Percentiles rank a stretch among this genome's conserved stretches.
Evolutionary conservation across 1,140 invertebrate species (phyloP).

Genomic region (Drosophila repleta): DNA sequence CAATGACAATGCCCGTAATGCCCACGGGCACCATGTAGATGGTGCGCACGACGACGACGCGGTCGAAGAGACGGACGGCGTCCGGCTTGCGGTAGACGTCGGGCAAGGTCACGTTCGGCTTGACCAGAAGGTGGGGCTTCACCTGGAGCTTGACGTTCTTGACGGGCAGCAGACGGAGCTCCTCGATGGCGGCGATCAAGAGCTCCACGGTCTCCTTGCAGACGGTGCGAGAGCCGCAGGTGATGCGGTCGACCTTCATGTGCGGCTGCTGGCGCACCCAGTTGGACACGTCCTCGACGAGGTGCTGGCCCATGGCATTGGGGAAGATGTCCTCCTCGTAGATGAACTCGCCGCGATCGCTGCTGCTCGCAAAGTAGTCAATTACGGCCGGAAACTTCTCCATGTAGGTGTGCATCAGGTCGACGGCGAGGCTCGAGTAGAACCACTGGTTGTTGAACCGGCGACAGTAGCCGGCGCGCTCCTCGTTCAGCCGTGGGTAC

Average conservation of each 20-base stretch:
- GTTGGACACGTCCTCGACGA: constrained; percentile 86
- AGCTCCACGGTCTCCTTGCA: constrained; percentile 88
- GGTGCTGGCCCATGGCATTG: constrained; percentile 68
- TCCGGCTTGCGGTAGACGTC: constrained; percentile 67
- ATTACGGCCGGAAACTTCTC: constrained; percentile 90
- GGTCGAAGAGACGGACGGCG: constrained; percentile 91
- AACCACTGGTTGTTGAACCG: constrained; percentile 90
- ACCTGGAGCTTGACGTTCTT: constrained; percentile 89
- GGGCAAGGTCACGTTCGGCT: constrained; percentile 84
- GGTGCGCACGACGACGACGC: constrained; percentile 91
- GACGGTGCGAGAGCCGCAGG: constrained; percentile 88
- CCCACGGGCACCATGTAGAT: constrained; percentile 91
- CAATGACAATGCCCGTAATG: constrained; percentile 92
- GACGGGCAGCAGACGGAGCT: constrained; percentile 83
- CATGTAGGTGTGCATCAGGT: constrained; percentile 88
- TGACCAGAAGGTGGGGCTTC: constrained; percentile 91
- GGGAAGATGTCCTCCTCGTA: constrained; percentile 88
- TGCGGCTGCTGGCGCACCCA: constrained; percentile 91
- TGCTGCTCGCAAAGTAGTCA: constrained; percentile 84
- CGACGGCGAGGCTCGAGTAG: constrained; percentile 91
- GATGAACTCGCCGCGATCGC: constrained; percentile 85
- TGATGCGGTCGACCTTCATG: constrained; percentile 85
- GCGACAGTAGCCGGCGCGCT: constrained; percentile 92
- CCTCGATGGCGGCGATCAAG: constrained; percentile 86
- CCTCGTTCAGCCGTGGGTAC: constrained; percentile 89